phyloP scores from a whole-genome alignment of 2,113 vertebrate genomes.

The Psilopsiagon aymara region DNA sequence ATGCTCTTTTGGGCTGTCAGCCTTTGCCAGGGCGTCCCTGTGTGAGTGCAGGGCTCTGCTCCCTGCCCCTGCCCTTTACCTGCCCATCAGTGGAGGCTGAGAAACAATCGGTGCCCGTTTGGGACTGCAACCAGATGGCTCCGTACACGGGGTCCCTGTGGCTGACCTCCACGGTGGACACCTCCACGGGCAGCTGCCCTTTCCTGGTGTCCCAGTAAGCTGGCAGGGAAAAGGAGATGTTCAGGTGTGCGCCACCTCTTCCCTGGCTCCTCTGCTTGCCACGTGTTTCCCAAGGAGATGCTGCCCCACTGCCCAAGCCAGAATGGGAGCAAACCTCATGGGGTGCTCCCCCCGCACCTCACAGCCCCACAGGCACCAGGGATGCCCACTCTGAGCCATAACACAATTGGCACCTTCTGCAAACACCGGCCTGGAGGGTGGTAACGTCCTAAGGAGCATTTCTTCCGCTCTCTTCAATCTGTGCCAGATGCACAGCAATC shows the following conservation, averaged over 20 bases:
- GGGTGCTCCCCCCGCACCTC: fast-evolving
- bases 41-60: too few species aligned
- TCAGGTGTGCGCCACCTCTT: not conserved
- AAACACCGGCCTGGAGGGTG: fast-evolving
- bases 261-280: not conserved
- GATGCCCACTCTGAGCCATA: not conserved
- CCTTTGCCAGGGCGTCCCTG: fast-evolving
- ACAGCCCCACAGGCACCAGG: not conserved
- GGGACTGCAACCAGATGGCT: conserved; percentile 91
- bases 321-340: not conserved
- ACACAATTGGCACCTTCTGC: not conserved
- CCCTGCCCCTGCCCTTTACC: conserved; percentile 42
- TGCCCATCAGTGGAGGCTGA: conserved; percentile 79
- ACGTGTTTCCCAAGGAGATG: fast-evolving
- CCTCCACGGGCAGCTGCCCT: conserved; percentile 84
- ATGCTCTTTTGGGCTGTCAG: not conserved
- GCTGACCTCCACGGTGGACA: conserved; percentile 86
- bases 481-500: not conserved
- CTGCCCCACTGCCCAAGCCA: not conserved
- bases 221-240: conserved; percentile 36
- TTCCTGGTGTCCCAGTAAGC: conserved; percentile 94
- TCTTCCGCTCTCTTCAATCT: not conserved
- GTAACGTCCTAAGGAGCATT: not conserved
- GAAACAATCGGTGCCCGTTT: conserved; percentile 91
- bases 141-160: conserved; percentile 94